phyloP scores from a whole-genome alignment of 2,113 vertebrate genomes.

The Corapipo altera region DNA sequence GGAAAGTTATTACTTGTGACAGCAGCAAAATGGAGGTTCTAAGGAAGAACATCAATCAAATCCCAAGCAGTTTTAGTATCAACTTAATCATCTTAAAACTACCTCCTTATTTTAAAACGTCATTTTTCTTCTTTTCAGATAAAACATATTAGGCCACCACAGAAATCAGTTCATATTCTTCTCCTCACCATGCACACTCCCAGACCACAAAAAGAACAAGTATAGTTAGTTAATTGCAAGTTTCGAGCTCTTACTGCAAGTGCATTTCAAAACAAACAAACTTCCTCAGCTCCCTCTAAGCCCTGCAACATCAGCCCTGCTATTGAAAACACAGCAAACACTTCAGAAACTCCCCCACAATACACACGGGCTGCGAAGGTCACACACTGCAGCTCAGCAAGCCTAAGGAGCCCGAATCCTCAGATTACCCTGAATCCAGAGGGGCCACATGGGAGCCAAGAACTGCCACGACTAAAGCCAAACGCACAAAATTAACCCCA shows the following conservation, averaged over 20 bases:
- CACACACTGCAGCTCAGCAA: conserved; percentile 44
- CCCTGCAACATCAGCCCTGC: not conserved
- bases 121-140: conserved; percentile 8
- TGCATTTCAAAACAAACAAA: not conserved
- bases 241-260: not conserved
- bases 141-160: not conserved
- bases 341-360: not conserved
- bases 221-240: not conserved
- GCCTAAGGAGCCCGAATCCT: conserved; percentile 38
- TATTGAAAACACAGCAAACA: not conserved
- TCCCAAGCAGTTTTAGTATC: conserved; percentile 16
- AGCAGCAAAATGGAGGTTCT: conserved; percentile 21
- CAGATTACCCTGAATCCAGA: conserved; percentile 40
- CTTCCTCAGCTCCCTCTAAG: not conserved
- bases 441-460: not conserved
- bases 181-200: not conserved
- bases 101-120: not conserved
- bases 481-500: not conserved
- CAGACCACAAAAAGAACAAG: not conserved
- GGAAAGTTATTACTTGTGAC: conserved; percentile 39
- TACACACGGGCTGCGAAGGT: not conserved
- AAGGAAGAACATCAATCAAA: conserved; percentile 41
- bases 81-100: conserved; percentile 39
- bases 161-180: not conserved
- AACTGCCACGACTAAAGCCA: not conserved